Conservation (phyloP, 2,888 invertebrate genomes). For the Ctenicera cuprea region DNA sequence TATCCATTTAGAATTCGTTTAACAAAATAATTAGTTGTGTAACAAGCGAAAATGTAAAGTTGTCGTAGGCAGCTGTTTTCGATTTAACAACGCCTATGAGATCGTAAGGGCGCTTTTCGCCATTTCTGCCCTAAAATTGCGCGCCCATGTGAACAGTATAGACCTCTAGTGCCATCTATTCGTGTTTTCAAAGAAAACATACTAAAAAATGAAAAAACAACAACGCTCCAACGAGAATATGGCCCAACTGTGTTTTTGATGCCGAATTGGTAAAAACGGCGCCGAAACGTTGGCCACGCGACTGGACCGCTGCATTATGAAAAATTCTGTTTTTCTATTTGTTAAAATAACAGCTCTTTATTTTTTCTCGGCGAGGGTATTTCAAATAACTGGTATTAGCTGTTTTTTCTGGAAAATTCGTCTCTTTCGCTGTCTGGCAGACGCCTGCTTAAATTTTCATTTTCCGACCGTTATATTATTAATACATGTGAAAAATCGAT, state of each 20-base stretch:
- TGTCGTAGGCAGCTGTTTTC: constrained; percentile 1
- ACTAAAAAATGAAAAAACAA: constrained; percentile 71
- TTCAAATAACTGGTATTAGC: constrained; percentile 49
- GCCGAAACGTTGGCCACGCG: not conserved
- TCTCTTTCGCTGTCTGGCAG: not conserved
- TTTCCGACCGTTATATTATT: not conserved
- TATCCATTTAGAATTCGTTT: no score
- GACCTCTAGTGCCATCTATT: constrained; percentile 61
- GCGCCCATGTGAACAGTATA: constrained; percentile 28
- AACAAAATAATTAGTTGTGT: constrained; percentile 20
- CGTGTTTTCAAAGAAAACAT: constrained; percentile 70
- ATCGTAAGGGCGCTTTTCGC: constrained; percentile 36
- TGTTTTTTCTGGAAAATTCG: constrained; percentile 43
- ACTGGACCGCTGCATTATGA: constrained; percentile 54
- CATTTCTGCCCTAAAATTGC: constrained; percentile 24
- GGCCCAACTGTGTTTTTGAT: constrained; percentile 30
- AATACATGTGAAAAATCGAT: not conserved
- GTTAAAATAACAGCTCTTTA: constrained; percentile 62
- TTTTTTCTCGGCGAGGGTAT: constrained; percentile 54
- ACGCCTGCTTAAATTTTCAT: not conserved
- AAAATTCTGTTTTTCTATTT: constrained; percentile 62
- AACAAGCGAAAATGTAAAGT: constrained; percentile 8
- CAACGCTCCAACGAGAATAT: constrained; percentile 59
- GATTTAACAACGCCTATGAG: not conserved
- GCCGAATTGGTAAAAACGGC: not conserved